These are phyloP conservation scores for Cantharis flavilabris DNA, from an alignment of 2,888 invertebrate species.

Conservation along the genomic window DNA sequence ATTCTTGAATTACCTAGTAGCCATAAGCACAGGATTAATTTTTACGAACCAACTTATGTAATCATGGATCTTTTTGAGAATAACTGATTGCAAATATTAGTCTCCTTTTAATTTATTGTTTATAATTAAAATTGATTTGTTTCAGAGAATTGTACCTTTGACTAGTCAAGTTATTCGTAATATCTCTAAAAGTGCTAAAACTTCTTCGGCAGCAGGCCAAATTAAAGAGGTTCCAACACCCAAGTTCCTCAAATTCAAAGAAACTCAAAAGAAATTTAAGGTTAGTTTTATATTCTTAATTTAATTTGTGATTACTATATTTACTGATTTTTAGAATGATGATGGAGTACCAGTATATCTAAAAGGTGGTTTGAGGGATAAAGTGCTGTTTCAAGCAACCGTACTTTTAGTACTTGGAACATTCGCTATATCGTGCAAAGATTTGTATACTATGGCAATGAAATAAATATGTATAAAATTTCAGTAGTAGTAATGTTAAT, in stretches of 20 bases:
- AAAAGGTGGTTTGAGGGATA: constrained; percentile 63
- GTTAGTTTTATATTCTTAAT: background rate
- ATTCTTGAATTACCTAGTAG: background rate
- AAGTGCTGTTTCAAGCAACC: constrained; percentile 55
- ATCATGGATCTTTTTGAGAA: background rate
- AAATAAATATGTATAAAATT: background rate
- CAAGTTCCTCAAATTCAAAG: constrained; percentile 18
- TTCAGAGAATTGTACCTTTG: background rate
- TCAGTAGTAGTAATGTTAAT: background rate
- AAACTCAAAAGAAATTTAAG: constrained; percentile 19
- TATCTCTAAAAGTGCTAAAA: background rate
- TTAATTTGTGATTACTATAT: background rate
- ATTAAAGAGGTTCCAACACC: constrained; percentile 15
- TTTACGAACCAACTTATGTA: background rate
- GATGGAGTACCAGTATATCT: constrained; percentile 64
- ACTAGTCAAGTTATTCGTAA: background rate
- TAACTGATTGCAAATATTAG: background rate
- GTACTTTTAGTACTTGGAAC: constrained; percentile 49
- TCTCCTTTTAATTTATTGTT: background rate
- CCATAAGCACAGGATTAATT: background rate
- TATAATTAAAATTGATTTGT: background rate
- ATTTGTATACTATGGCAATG: constrained; percentile 32
- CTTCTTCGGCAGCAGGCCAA: background rate
- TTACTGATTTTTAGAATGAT: constrained; percentile 57
- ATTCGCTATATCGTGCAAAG: constrained; percentile 38